Conservation (phyloP, 2,888 invertebrate species). For the Brachypalpus laphriformis region DNA sequence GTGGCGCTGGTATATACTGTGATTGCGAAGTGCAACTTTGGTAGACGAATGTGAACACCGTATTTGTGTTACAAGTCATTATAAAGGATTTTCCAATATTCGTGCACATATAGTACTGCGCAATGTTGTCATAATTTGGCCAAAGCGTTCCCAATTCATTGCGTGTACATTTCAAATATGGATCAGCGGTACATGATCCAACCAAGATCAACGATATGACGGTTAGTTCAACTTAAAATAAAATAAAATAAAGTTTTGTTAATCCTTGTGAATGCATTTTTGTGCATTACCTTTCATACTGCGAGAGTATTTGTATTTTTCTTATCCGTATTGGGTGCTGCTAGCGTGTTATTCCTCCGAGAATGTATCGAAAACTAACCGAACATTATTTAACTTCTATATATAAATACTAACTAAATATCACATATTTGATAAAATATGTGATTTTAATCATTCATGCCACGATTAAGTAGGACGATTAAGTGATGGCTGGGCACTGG, state of each 20-base stretch:
- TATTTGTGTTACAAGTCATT: constrained; percentile 78
- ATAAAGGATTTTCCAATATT: constrained; percentile 75
- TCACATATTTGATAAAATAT: constrained; percentile 18
- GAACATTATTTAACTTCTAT: constrained; percentile 27
- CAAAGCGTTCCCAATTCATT: constrained; percentile 80
- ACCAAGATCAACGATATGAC: constrained; percentile 77
- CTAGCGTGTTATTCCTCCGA: constrained; percentile 22
- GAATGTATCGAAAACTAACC: constrained; percentile 58
- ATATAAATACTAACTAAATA: constrained; percentile 50
- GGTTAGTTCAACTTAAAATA: constrained; percentile 38
- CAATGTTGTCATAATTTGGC: constrained; percentile 80
- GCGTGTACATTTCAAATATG: constrained; percentile 78
- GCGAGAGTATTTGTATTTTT: constrained; percentile 27
- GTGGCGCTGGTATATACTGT: constrained; percentile 79
- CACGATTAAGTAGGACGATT: constrained; percentile 18
- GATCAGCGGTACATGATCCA: constrained; percentile 76
- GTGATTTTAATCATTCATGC: background rate
- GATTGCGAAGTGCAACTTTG: constrained; percentile 79
- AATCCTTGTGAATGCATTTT: background rate
- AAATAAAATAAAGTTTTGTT: background rate
- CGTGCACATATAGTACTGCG: constrained; percentile 79
- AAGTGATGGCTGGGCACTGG: constrained; percentile 11
- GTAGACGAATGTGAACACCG: constrained; percentile 80
- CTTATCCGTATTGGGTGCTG: constrained; percentile 13
- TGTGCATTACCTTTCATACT: constrained; percentile 79